Percentiles rank a stretch among this genome's conserved stretches.
Conservation (phyloP, 1,140 invertebrate species). For the Mercenaria mercenaria region DNA sequence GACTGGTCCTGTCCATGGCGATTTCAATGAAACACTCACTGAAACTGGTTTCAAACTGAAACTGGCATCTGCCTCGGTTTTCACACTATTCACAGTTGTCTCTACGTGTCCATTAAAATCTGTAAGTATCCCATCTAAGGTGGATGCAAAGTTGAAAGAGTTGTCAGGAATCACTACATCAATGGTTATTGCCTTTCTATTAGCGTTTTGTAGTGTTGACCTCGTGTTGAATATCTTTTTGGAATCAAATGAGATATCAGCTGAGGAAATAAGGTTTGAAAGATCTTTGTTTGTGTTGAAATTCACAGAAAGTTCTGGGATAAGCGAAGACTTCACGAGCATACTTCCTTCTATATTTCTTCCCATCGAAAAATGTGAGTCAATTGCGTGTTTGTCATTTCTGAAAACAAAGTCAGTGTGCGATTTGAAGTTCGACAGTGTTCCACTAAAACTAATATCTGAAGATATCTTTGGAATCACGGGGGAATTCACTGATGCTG, state of each 20-base stretch:
- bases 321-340: not conserved
- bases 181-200: constrained; percentile 47
- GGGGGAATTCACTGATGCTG: not conserved
- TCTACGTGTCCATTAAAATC: not conserved
- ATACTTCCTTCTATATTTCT: not conserved
- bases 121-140: not conserved
- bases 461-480: not conserved
- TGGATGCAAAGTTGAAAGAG: not conserved
- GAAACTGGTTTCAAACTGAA: not conserved
- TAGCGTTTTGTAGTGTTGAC: not conserved
- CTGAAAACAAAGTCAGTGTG: not conserved
- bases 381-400: not conserved
- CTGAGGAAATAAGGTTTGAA: not conserved
- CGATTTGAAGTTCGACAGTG: constrained; percentile 28
- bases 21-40: not conserved
- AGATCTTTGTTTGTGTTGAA: not conserved
- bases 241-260: not conserved
- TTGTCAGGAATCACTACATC: constrained; percentile 19
- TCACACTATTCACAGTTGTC: not conserved
- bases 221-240: not conserved
- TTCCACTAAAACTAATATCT: not conserved
- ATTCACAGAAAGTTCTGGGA: not conserved
- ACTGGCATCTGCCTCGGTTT: not conserved
- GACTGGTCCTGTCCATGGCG: not conserved
- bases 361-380: not conserved